Conservation (phyloP, 2,797 vertebrate genomes). For the Coccyzus lansbergi region DNA sequence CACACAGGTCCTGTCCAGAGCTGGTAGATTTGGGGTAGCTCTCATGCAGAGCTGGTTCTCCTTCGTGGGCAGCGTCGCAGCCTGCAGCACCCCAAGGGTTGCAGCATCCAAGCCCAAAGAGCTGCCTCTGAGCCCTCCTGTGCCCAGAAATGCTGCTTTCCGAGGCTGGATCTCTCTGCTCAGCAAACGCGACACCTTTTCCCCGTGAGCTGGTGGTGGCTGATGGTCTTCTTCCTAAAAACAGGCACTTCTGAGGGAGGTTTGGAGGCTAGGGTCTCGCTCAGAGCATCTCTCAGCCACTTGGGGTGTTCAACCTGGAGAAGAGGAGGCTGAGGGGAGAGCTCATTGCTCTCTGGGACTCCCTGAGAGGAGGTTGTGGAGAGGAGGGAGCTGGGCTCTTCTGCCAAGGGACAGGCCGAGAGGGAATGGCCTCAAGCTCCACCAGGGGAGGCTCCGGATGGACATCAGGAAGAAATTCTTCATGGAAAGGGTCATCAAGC, state of each 20-base stretch:
- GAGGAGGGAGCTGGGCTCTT: too few species aligned
- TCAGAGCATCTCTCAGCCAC: fast-evolving
- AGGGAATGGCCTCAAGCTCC: too few species aligned
- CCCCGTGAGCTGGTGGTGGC: not conserved
- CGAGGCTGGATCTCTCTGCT: not conserved
- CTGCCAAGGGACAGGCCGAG: too few species aligned
- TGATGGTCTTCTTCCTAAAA: not conserved
- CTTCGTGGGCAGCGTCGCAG: too few species aligned
- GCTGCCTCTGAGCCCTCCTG: not conserved
- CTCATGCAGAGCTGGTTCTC: fast-evolving
- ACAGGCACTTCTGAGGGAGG: fast-evolving
- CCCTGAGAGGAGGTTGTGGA: too few species aligned
- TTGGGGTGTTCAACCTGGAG: too few species aligned
- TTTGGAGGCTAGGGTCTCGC: not conserved
- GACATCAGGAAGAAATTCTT: too few species aligned
- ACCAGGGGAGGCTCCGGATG: too few species aligned
- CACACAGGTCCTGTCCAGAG: fast-evolving
- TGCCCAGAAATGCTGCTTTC: not conserved
- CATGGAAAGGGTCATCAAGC: too few species aligned
- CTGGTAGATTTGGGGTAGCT: fast-evolving
- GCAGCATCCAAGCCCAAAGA: fast-evolving
- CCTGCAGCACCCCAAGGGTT: too few species aligned
- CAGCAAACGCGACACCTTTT: fast-evolving
- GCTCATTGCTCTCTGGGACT: too few species aligned
- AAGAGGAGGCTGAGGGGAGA: too few species aligned